Evolutionary conservation across 2,888 invertebrate species (phyloP).

Genomic region (Amphimallon solstitiale): DNA sequence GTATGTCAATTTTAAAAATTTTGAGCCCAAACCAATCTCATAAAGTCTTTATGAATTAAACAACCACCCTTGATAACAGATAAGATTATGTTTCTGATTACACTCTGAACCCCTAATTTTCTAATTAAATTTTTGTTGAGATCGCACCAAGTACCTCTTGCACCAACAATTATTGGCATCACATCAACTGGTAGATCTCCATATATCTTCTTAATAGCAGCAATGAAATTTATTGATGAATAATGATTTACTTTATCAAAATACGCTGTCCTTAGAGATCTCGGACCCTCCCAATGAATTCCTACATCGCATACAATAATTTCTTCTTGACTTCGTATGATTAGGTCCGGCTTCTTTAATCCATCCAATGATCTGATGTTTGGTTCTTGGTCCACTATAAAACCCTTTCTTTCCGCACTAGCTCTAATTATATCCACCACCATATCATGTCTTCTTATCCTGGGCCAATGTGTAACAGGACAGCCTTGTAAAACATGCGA

Average conservation of each 20-base stretch:
- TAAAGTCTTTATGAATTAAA: neutral
- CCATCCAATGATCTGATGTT: conserved; percentile 39
- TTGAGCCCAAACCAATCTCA: too few relatives aligned
- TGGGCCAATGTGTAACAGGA: conserved; percentile 31
- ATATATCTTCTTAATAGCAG: neutral
- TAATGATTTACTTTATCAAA: neutral
- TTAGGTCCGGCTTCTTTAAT: conserved; percentile 47
- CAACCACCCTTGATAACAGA: neutral
- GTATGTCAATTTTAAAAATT: too few relatives aligned
- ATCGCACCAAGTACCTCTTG: neutral
- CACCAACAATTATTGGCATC: neutral
- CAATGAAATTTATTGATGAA: neutral
- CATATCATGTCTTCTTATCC: conserved; percentile 43
- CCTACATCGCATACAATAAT: conserved; percentile 35
- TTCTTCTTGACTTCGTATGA: conserved; percentile 16
- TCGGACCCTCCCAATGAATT: conserved; percentile 40
- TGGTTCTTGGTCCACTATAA: conserved; percentile 45
- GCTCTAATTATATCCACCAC: conserved; percentile 40
- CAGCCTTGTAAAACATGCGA: conserved; percentile 39
- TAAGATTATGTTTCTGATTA: neutral
- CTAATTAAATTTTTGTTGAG: neutral
- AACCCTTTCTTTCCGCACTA: conserved; percentile 26
- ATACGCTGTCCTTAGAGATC: neutral
- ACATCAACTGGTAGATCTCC: neutral
- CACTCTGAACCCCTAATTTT: neutral